Conservation (phyloP, 2,888 invertebrate genomes). For the Balanococcus diminutus region DNA sequence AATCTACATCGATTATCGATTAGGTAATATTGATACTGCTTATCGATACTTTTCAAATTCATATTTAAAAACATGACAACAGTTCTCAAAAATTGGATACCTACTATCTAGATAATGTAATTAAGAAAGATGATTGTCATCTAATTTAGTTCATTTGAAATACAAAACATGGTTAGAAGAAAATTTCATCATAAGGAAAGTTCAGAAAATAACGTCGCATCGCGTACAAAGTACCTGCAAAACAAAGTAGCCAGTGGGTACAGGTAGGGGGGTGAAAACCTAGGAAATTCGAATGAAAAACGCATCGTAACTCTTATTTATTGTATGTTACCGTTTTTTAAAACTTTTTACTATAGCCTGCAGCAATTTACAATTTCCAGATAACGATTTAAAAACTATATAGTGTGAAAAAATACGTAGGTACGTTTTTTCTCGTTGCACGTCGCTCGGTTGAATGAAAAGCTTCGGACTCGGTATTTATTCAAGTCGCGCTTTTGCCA, state of each 20-base stretch:
- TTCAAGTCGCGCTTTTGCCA: constrained; percentile 15
- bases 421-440: neutral
- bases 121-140: too few species aligned
- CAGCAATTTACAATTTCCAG: constrained; percentile 13
- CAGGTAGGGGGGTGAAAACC: neutral
- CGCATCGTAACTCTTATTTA: constrained; percentile 7
- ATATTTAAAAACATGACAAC: too few species aligned
- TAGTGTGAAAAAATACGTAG: neutral
- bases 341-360: constrained; percentile 25
- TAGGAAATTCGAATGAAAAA: neutral
- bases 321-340: constrained; percentile 21
- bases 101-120: too few species aligned
- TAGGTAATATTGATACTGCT: too few species aligned
- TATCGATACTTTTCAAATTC: too few species aligned
- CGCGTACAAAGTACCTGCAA: neutral
- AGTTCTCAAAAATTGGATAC: too few species aligned
- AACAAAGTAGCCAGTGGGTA: too few species aligned
- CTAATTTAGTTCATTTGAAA: too few species aligned
- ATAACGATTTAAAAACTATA: constrained; percentile 34
- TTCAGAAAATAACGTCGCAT: neutral
- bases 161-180: too few species aligned
- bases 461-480: constrained; percentile 17
- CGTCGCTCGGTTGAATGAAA: neutral
- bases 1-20: too few species aligned
- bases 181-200: neutral